phyloP scores from a whole-genome alignment of 2,888 invertebrate species.

The Apoda limacodes region DNA sequence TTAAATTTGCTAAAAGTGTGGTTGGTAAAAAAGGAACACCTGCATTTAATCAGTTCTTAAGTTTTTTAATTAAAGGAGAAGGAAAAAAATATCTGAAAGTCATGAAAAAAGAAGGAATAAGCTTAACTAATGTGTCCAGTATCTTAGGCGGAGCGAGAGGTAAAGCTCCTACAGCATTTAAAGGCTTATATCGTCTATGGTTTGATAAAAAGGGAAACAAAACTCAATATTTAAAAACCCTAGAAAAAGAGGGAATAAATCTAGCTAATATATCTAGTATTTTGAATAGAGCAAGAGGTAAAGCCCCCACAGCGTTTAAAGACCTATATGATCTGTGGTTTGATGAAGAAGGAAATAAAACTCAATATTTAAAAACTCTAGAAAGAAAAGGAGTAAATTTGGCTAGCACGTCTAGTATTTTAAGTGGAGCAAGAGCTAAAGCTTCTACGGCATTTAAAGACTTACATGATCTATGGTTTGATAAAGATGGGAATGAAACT shows the following conservation, averaged over 20 bases:
- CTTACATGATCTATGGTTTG: constrained; percentile 26
- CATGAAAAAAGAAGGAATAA: constrained; percentile 19
- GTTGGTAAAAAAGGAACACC: constrained; percentile 29
- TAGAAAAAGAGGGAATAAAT: constrained; percentile 20
- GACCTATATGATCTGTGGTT: constrained; percentile 27
- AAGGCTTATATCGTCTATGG: constrained; percentile 25
- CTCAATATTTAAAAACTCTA: constrained; percentile 17
- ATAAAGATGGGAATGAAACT: no score
- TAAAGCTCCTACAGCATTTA: constrained; percentile 16
- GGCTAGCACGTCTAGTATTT: constrained; percentile 23
- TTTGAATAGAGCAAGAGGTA: constrained; percentile 23
- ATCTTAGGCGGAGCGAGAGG: constrained; percentile 22
- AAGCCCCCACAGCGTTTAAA: constrained; percentile 24
- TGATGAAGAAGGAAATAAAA: constrained; percentile 22
- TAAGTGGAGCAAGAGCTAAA: constrained; percentile 22
- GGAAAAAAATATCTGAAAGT: constrained; percentile 18
- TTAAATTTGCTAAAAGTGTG: constrained; percentile 30
- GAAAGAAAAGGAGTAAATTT: constrained; percentile 15
- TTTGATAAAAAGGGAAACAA: constrained; percentile 23
- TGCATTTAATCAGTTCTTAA: constrained; percentile 30
- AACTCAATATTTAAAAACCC: constrained; percentile 15
- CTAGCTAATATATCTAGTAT: constrained; percentile 23
- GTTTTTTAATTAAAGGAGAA: constrained; percentile 29
- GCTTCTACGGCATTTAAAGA: constrained; percentile 25
- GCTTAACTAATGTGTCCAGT: constrained; percentile 21